Evolutionary conservation across 2,797 vertebrate species (phyloP), one percentile per base, ranked within the genome.

Genomic region (Coregonus suidteri): DNA sequence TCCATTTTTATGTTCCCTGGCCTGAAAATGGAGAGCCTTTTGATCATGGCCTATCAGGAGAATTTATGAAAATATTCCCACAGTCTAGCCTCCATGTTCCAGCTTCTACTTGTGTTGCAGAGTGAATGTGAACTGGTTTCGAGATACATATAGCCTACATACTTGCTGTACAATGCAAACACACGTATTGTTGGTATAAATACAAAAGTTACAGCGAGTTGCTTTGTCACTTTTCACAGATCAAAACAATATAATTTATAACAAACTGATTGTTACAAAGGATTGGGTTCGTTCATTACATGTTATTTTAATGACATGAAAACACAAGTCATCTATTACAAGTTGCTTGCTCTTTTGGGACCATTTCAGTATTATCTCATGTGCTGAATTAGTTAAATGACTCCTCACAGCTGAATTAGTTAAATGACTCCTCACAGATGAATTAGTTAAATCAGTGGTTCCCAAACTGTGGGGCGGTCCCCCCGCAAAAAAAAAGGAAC

Each of bases 221-320:
- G 3, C 20, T 30, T 18, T 13, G 15, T 68, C 13, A 34, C 66
- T 2, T 47, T 13, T 47, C 41, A 47, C 41, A 47, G 41, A 47
- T 47, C 41, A 34, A 3, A 35, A 35, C 34, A 0, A 35, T 68
- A 15, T 5, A 35, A 68, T 68, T 37, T 7, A 64, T 64, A 68
- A 68, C 66, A 68, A 31, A 68, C 34, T 30, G 66, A 68, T 16
- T 30, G 66, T 68, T 68, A 35, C 13, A 34, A 16, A 68, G 66
- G 13, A 62, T 34, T 9, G 67, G n/a, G 6, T 59, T 62, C 4
- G 47, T 62, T 54, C 54, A 35, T 65, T 34, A 52, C 7, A 69
- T 37, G 18, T n/a, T 31, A 11, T 77, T 47, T 71, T n/a, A 51
- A 2, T 51, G 69, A 34, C 35, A 67, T 67, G 14, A 70, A 52